Evolutionary conservation across 2,888 invertebrate species (phyloP), one percentile per base, ranked within the genome.

Genomic region (Macaria liturata): DNA sequence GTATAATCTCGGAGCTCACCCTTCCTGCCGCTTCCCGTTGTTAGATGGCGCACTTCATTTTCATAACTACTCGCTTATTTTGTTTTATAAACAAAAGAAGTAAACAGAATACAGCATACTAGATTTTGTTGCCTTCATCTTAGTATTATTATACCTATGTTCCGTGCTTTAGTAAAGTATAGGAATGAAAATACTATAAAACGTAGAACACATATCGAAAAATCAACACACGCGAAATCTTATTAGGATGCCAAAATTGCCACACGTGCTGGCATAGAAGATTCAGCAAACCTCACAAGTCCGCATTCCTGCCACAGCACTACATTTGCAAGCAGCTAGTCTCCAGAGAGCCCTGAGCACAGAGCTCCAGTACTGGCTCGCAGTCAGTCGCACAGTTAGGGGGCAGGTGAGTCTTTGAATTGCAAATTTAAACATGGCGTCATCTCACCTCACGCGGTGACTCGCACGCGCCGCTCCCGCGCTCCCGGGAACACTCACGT

Each of bases 371-470:
- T 8, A 8, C 39, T n/a, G 9, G 57, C 42, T 30, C 37, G 66
- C 62, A 69, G 62, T 65, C 69, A 65, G 70, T 68, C 65, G 65
- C 69, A 65, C 70, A 74, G 76, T 78, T 75, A 78, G 70, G 69
- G 59, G 60, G 69, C 62, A 70, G 71, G 69, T 69, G 66, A 71
- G 68, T 64, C 54, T 71, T 79, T 72, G 82, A 84, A 83, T 83
- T 81, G 84, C 84, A 83, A 84, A 85, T 85, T 83, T 84, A 84
- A 79, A 83, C 83, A 81, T 83, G 81, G 74, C 75, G 51, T 61
- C 62, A 65, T 55, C 61, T 62, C 52, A 59, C 47, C 37, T 62
- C 60, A 31, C 7, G 67, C 54, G 49, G 57, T 48, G 53, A 52
- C 52, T 62, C 63, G 56, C 61, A 9, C 40, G 45, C 54, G 54